phyloP scores from a whole-genome alignment of 2,797 vertebrate species.

The Gorsachius magnificus region DNA sequence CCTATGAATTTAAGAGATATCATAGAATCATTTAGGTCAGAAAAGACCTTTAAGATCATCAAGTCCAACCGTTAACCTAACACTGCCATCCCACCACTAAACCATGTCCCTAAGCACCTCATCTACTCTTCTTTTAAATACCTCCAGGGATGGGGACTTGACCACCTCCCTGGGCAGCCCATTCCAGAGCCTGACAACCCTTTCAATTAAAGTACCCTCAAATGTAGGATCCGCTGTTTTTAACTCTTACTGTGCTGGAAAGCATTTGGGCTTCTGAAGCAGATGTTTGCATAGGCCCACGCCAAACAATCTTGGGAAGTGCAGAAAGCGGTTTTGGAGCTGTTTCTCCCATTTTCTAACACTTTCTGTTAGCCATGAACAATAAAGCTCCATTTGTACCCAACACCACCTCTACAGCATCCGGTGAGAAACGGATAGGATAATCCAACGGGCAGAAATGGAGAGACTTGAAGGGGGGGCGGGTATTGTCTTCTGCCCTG shows the following conservation, averaged over 20 bases:
- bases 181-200: no score
- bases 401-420: not conserved
- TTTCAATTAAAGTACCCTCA: not conserved
- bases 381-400: not conserved
- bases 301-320: not conserved
- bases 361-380: not conserved
- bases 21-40: no score
- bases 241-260: not conserved
- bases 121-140: no score
- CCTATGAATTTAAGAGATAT: not conserved
- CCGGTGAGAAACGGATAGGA: not conserved
- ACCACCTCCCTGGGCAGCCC: no score
- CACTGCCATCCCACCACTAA: no score
- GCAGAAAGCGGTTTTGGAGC: not conserved
- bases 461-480: not conserved
- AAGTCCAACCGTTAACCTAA: no score
- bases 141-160: no score
- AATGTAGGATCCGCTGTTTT: not conserved
- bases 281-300: not conserved
- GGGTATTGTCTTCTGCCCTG: not conserved
- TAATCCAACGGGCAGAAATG: not conserved
- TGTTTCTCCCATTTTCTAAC: not conserved
- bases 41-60: no score
- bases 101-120: no score
- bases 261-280: not conserved